Percentiles rank a stretch among this genome's conserved stretches.
Evolutionary conservation across 2,888 invertebrate species (phyloP).

Genomic region (Tortricodes alternella): DNA sequence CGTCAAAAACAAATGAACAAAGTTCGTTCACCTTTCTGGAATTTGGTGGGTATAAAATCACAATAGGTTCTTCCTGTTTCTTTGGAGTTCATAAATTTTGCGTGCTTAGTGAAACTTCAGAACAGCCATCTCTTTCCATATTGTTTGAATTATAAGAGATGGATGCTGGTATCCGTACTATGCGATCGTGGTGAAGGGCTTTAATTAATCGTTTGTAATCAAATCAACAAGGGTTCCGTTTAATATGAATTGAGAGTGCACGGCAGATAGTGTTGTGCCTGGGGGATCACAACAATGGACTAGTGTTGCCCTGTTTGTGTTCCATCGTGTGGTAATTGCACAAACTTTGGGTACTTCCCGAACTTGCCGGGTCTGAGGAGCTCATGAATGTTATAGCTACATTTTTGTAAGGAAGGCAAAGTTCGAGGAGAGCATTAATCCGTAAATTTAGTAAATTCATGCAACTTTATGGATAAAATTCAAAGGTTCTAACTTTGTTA

Average conservation of each 20-base stretch:
- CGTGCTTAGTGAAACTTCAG: background rate
- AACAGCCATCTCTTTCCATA: background rate
- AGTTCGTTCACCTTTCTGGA: slow-evolving; percentile 22
- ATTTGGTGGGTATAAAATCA: slow-evolving; percentile 50
- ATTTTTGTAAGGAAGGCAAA: background rate
- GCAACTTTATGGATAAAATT: background rate
- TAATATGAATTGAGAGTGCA: slow-evolving; percentile 53
- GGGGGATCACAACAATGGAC: slow-evolving; percentile 20
- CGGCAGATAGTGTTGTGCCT: slow-evolving; percentile 43
- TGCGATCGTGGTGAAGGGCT: slow-evolving; percentile 31
- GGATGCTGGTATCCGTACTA: background rate
- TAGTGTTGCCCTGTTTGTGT: slow-evolving; percentile 22
- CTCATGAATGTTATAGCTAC: slow-evolving; percentile 12
- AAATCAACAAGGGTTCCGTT: slow-evolving; percentile 59
- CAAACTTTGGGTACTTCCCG: slow-evolving; percentile 4
- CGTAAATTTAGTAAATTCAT: background rate
- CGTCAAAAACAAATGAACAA: slow-evolving; percentile 26
- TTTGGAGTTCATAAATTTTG: no score
- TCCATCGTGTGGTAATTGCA: slow-evolving; percentile 18
- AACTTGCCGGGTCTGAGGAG: background rate
- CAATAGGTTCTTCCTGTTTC: slow-evolving; percentile 56
- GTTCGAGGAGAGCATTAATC: background rate
- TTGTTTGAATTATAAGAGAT: background rate
- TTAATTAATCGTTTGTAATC: slow-evolving; percentile 71
- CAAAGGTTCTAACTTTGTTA: no score